A percentile compares a stretch with the other conserved stretches of the same genome.
These are phyloP conservation scores for Hermaeophaga mercurialis DNA, from an alignment of 2,888 invertebrate species.

Conservation along the genomic window DNA sequence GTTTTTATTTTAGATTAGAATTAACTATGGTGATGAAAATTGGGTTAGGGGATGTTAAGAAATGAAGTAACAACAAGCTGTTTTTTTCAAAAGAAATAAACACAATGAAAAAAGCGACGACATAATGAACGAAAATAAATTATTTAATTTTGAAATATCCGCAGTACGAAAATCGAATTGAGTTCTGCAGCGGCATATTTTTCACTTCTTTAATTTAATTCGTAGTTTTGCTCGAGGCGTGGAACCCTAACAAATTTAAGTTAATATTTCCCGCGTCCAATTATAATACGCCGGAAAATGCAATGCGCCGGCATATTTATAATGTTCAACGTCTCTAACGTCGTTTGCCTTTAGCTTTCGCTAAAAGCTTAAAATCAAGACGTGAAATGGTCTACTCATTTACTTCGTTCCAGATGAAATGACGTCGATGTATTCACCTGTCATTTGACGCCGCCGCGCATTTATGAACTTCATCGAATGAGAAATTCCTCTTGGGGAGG, in stretches of 20 bases:
- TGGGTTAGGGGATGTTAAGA: too few species aligned
- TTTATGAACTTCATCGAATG: conserved; percentile 2
- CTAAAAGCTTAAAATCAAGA: conserved; percentile 11
- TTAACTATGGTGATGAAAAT: too few species aligned
- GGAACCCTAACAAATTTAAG: conserved; percentile 21
- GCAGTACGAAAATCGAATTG: conserved; percentile 13
- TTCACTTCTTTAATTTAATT: conserved; percentile 23
- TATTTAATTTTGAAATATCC: neutral
- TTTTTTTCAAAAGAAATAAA: too few species aligned
- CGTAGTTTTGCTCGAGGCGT: conserved; percentile 16
- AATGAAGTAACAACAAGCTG: too few species aligned
- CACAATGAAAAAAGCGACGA: too few species aligned
- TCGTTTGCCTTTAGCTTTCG: conserved; percentile 6
- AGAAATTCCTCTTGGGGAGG: neutral
- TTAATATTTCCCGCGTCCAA: conserved; percentile 26
- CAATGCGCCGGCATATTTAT: conserved; percentile 16
- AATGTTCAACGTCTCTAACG: conserved; percentile 14
- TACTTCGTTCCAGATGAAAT: conserved; percentile 2
- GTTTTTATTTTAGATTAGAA: too few species aligned
- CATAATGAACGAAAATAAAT: neutral
- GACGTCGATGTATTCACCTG: conserved; percentile 10
- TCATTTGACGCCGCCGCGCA: conserved; percentile 4
- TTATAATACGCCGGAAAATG: conserved; percentile 16
- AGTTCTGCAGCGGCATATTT: conserved; percentile 14
- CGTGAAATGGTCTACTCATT: conserved; percentile 11